A percentile compares a stretch with the other conserved stretches of the same genome.
Conservation (phyloP, 1,140 invertebrate species). For the Drosophila santomea region DNA sequence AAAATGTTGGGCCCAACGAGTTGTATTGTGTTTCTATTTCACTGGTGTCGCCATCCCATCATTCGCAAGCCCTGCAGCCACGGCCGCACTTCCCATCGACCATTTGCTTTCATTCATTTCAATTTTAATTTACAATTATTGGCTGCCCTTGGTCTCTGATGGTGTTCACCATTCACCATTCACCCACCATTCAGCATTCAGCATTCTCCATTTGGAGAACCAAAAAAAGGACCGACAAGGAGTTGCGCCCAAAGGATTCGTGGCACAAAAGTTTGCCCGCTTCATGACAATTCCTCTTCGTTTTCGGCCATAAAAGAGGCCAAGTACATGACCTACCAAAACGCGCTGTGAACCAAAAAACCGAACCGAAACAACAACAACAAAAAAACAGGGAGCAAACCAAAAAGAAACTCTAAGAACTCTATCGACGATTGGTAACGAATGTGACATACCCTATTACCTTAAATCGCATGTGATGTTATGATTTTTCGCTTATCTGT, state of each 20-base stretch:
- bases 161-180: not conserved
- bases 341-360: slow-evolving; percentile 22
- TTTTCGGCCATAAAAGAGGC: slow-evolving; percentile 31
- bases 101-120: slow-evolving; percentile 64
- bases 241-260: slow-evolving; percentile 49
- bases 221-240: slow-evolving; percentile 33
- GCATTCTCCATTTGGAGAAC: slow-evolving; percentile 4
- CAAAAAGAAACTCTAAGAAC: not conserved
- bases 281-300: slow-evolving; percentile 33
- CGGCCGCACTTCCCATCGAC: not conserved
- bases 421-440: not conserved
- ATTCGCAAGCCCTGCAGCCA: slow-evolving; percentile 6
- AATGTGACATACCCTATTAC: not conserved
- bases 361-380: slow-evolving; percentile 6
- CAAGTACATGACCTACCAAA: slow-evolving; percentile 61
- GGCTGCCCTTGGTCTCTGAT: slow-evolving; percentile 37
- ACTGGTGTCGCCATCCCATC: slow-evolving; percentile 4
- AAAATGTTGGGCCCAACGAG: slow-evolving; percentile 21
- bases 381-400: not conserved
- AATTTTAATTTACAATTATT: slow-evolving; percentile 83
- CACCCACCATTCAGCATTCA: too few species aligned
- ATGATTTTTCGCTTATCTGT: too few species aligned
- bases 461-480: too few species aligned
- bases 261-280: slow-evolving; percentile 26
- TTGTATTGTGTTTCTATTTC: slow-evolving; percentile 21